phyloP scores from a whole-genome alignment of 2,113 vertebrate species.

The Neomonachus schauinslandi region DNA sequence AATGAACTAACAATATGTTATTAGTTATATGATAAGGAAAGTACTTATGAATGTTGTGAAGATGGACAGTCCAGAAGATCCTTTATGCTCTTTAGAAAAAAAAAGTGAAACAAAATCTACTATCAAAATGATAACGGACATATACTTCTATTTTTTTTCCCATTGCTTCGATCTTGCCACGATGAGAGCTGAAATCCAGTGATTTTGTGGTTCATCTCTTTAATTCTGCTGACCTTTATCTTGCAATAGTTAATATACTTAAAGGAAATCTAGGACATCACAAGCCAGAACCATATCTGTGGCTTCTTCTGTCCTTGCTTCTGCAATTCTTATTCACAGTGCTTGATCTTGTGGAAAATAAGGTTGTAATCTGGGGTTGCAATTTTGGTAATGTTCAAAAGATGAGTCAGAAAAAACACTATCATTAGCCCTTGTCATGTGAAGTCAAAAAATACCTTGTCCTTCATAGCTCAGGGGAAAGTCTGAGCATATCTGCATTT shows the following conservation, averaged over 20 bases:
- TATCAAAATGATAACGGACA: not conserved
- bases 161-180: not conserved
- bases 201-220: slow-evolving; percentile 54
- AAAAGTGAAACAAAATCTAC: slow-evolving; percentile 35
- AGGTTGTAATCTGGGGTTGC: slow-evolving; percentile 78
- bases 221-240: slow-evolving; percentile 67
- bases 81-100: not conserved
- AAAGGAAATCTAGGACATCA: slow-evolving; percentile 64
- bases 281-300: slow-evolving; percentile 48
- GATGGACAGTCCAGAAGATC: not conserved
- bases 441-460: slow-evolving; percentile 63
- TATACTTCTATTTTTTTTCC: not conserved
- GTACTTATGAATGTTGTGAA: not conserved
- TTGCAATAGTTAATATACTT: slow-evolving; percentile 69
- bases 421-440: slow-evolving; percentile 75
- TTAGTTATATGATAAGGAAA: not conserved
- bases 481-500: slow-evolving; percentile 20
- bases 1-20: slow-evolving; percentile 13
- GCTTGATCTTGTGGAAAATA: slow-evolving; percentile 69
- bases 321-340: slow-evolving; percentile 63
- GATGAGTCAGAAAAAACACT: slow-evolving; percentile 72
- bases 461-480: slow-evolving; percentile 44
- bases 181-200: slow-evolving; percentile 38
- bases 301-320: slow-evolving; percentile 54
- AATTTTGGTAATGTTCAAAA: slow-evolving; percentile 67